These are phyloP conservation scores for Lagenorhynchus albirostris DNA, from an alignment of 2,113 vertebrate species.

Conservation along the genomic window DNA sequence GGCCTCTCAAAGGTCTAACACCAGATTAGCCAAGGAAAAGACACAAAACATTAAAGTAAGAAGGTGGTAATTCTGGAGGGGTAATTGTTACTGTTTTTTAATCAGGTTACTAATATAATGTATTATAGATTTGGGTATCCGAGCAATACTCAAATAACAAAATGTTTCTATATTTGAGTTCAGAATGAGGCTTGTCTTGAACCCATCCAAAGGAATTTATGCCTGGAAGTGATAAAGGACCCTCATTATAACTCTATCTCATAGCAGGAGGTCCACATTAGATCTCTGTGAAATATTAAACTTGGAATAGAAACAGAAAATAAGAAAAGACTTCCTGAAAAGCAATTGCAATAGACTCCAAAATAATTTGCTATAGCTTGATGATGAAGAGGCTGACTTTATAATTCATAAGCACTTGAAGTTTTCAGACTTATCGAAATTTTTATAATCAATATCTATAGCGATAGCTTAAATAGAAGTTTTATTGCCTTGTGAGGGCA, in stretches of 20 bases:
- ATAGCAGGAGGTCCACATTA: background rate
- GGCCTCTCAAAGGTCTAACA: conserved; percentile 49
- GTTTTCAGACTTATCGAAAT: background rate
- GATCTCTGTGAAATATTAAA: background rate
- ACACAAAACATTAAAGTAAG: background rate
- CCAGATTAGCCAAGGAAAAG: conserved; percentile 38
- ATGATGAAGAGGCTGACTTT: background rate
- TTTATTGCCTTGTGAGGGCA: background rate
- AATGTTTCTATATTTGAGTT: background rate
- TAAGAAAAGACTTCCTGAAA: background rate
- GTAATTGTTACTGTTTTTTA: background rate
- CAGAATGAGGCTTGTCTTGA: background rate
- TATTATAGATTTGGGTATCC: background rate
- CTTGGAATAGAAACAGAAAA: background rate
- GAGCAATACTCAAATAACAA: background rate
- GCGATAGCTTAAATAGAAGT: background rate
- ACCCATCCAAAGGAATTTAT: background rate
- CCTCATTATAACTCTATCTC: background rate
- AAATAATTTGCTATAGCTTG: background rate
- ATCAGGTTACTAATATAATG: background rate
- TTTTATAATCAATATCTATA: background rate
- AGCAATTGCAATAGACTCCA: background rate
- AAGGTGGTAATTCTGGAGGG: background rate
- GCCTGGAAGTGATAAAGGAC: background rate
- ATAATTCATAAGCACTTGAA: conserved; percentile 28